These are phyloP conservation scores for Neofelis nebulosa DNA, from an alignment of 2,113 vertebrate species.

Conservation along the genomic window DNA sequence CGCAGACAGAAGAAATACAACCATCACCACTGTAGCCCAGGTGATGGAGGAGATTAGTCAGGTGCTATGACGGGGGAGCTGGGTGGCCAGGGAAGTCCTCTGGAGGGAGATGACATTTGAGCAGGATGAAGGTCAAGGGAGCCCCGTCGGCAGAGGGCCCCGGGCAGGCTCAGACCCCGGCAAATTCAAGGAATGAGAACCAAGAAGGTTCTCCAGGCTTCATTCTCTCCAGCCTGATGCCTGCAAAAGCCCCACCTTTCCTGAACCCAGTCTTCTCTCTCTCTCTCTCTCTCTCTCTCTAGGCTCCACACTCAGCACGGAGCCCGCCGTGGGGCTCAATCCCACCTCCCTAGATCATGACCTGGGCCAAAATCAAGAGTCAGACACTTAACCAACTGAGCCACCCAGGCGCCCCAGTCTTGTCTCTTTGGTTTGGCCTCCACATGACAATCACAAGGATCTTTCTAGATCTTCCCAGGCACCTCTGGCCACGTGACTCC, in stretches of 20 bases:
- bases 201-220: background rate
- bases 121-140: background rate
- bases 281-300: too few species aligned
- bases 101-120: background rate
- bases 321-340: too few species aligned
- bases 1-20: background rate
- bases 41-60: background rate
- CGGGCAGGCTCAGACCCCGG: background rate
- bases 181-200: background rate
- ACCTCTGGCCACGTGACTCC: background rate
- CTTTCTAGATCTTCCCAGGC: background rate
- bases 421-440: background rate
- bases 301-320: too few species aligned
- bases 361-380: too few species aligned
- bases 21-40: background rate
- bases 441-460: background rate
- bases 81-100: background rate
- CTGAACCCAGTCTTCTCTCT: background rate
- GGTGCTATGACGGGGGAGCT: background rate
- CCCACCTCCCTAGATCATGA: too few species aligned
- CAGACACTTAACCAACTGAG: too few species aligned
- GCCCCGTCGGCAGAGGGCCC: background rate
- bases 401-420: background rate
- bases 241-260: background rate
- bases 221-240: background rate